Base-by-base conservation (phyloP, 2,888 invertebrate genomes). In the Ceramica pisi region DNA sequence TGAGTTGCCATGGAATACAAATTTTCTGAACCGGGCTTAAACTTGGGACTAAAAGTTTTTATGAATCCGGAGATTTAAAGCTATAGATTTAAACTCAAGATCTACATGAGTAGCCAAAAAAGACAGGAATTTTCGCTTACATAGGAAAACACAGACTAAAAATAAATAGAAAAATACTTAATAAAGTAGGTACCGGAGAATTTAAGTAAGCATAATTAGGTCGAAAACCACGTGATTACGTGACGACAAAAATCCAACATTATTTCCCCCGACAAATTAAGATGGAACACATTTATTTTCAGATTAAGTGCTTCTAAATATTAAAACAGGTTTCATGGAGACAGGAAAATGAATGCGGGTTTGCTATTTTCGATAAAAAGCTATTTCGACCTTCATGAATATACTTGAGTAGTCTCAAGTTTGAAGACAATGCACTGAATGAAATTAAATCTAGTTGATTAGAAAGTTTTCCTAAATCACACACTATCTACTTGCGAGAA, bases 21-120 rank as follows among this genome's bases (percentile, higher is more conserved):
- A 88, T 88, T 88, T 83, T 83, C 71, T 21, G 71, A 69, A 78
- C 64, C n/a, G n/a, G 70, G 57, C 51, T 67, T 66, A 77, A 83
- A 83, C 80, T 78, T 80, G 70, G 73, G 77, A 78, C 78, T 69
- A 73, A 67, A 74, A 64, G 65, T 55, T 67, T 69, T 73, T 62
- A 12, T n/a, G 3, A 8, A 9, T n/a, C 16, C 8, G 9, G 23
- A 16, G 16, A 6, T 6, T 55, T 55, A 35, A 56, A n/a, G n/a
- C 35, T 35, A 35, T n/a, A 35, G n/a, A 56, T 35, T n/a, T n/a
- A 7, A 56, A 1, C 21, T 46, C 8, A 61, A 38, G 12, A 44
- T 26, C 1, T 16, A 44, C 7, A 51, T 31, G 16, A 10, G 26
- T 14, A 3, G 8, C 9, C 10, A 19, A 23, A 53, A 16, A 16